These are phyloP conservation scores for Virgularia gustaviana DNA, from an alignment of 92 coral and sea anemone genomes.

Conservation along the genomic window DNA sequence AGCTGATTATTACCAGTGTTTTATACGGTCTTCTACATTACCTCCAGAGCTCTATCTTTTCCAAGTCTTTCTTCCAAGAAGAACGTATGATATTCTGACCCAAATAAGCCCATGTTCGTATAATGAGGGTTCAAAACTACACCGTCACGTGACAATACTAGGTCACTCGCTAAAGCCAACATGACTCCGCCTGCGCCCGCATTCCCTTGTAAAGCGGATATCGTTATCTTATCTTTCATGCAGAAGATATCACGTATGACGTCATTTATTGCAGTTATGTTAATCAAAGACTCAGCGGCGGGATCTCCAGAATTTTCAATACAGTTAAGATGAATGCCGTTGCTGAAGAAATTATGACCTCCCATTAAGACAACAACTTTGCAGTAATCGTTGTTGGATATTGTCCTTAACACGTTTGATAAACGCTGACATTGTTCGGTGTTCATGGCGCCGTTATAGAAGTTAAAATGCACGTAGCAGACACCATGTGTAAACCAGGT, in stretches of 20 bases:
- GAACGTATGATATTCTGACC: constrained; percentile 73
- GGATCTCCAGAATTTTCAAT: constrained; percentile 60
- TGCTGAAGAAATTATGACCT: constrained; percentile 66
- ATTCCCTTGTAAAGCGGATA: constrained; percentile 67
- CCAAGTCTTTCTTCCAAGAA: constrained; percentile 64
- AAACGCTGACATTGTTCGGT: constrained; percentile 67
- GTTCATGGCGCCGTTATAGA: constrained; percentile 77
- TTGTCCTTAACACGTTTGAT: constrained; percentile 20
- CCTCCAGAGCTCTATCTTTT: constrained; percentile 2
- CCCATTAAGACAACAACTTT: constrained; percentile 69
- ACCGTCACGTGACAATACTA: constrained; percentile 66
- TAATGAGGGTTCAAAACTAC: constrained; percentile 72
- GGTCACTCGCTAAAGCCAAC: constrained; percentile 77
- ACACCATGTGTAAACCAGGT: constrained; percentile 64
- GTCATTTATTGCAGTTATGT: constrained; percentile 73
- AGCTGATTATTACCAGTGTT: too few species aligned
- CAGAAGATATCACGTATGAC: constrained; percentile 57
- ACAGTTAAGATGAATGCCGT: constrained; percentile 71
- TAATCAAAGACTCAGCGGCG: constrained; percentile 57
- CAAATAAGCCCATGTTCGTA: constrained; percentile 62
- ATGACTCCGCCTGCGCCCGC: constrained; percentile 80
- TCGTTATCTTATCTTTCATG: constrained; percentile 59
- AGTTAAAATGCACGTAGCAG: constrained; percentile 63
- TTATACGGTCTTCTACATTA: not conserved
- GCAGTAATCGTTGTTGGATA: constrained; percentile 52